Evolutionary conservation across 1,140 invertebrate genomes (phyloP).

Genomic region (Diorhabda carinulata): DNA sequence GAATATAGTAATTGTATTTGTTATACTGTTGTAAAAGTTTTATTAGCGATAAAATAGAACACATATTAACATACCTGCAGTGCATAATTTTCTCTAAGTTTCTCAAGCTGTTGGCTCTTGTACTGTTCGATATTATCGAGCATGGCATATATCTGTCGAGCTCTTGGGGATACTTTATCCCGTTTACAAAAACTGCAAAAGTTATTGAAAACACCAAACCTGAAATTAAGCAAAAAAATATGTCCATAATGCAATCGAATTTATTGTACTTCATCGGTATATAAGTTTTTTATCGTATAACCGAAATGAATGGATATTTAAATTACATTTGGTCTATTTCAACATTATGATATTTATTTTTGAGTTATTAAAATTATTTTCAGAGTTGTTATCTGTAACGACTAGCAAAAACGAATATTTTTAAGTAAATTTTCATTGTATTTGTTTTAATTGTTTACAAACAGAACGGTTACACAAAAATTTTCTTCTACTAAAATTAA

Average conservation of each 20-base stretch:
- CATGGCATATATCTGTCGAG: slow-evolving; percentile 78
- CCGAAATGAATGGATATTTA: too few relatives aligned
- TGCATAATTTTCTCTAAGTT: slow-evolving; percentile 85
- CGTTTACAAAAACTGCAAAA: slow-evolving; percentile 66
- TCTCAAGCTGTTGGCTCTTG: slow-evolving; percentile 82
- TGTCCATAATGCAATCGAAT: too few relatives aligned
- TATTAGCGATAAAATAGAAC: too few relatives aligned
- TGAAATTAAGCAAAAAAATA: slow-evolving; percentile 43
- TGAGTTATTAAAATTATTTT: too few relatives aligned
- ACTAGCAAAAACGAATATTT: too few relatives aligned
- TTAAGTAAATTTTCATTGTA: neutral
- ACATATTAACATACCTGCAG: slow-evolving; percentile 63
- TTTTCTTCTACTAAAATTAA: neutral
- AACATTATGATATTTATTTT: too few relatives aligned
- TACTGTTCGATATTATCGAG: slow-evolving; percentile 87
- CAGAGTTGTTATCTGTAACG: too few relatives aligned
- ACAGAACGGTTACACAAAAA: neutral
- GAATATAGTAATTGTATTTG: neutral
- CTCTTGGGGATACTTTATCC: slow-evolving; percentile 66
- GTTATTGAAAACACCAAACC: slow-evolving; percentile 60
- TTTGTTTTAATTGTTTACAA: neutral
- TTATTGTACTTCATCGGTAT: too few relatives aligned
- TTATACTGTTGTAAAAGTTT: too few relatives aligned
- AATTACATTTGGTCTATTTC: too few relatives aligned
- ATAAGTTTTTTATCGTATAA: too few relatives aligned